Base-by-base conservation (phyloP, 2,797 vertebrate species). In the Scolopax bukidnonensis region DNA sequence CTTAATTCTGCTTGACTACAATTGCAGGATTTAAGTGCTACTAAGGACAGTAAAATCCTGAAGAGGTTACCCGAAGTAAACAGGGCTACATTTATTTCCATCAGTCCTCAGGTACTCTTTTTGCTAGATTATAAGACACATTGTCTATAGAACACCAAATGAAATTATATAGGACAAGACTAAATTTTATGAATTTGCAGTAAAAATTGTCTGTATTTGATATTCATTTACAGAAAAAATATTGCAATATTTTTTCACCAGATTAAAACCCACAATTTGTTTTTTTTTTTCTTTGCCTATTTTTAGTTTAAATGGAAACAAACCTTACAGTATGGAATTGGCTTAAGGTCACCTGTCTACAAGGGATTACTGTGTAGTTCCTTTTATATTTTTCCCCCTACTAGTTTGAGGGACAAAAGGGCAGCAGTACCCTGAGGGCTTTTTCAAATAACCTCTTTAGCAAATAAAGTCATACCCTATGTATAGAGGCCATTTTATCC, bases 361-460 rank as follows among this genome's bases (percentile, higher is more conserved):
- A 95, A 97, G 90, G 94, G 97, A 98, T 98, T 96, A 96, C 78
- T 87, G 80, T 94, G 91, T 89, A 94, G 90, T 80, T 96, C 87
- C 90, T 95, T 95, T 96, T 90, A 89, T 76, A 76, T 89, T 92
- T 83, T 60, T 30, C 15, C 76, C 84, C 80, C 64, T 94, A 96
- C 96, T 82, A 76, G 89, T 87, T 89, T 87, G 87, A 95, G 96
- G 93, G 89, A 94, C 90, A 97, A 97, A 92, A 96, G 91, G 75
- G 79, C 61, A 96, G 93, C 40, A 88, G 94, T 61, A 87, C 69
- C 95, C 85, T 84, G 63, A 93, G 91, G 96, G 88, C 88, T 93
- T 95, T 86, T 88, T 93, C 89, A 96, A 97, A 98, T 98, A 98
- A 98, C 97, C 97, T 84, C 94, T 97, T 98, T 97, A 97, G 97